Base-by-base conservation (phyloP, 2,888 invertebrate species). In the Alloplasta piceator region DNA sequence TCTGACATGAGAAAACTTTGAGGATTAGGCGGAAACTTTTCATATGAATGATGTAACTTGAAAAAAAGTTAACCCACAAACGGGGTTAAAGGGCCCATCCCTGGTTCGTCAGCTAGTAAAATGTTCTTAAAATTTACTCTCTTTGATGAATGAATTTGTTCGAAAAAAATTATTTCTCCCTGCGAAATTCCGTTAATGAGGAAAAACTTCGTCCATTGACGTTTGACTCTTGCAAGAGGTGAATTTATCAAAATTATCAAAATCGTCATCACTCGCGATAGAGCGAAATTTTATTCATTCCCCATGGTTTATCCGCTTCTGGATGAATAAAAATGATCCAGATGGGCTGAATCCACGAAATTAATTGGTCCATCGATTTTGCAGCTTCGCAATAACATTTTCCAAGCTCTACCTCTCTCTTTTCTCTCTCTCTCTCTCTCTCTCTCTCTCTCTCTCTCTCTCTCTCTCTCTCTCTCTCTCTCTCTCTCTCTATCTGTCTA, bases 191-290 rank as follows among this genome's bases (percentile, higher is more conserved):
- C 1, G 26, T 26, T 26, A 26, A 26, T 26, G 26, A 26, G 26
- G 3, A 26, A 26, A 26, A 12, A 48, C 48, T 48, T 3, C 48
- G n/a, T 48, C 10, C 9, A 48, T 48, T 5, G 48, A n/a, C 48
- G 48, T 70, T 41, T 58, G 43, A 36, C 61, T 56, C 41, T 63
- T 26, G 26, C 26, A 26, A 26, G 16, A 52, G 48, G 26, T 71
- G 56, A 73, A 78, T 81, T 81, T 74, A 78, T 81, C 74, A 77
- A 67, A 80, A 80, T 77, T 63, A 80, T 55, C n/a, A n/a, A n/a
- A n/a, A n/a, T n/a, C 76, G 61, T 39, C 61, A 39, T 50, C 36
- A 58, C 43, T 52, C 26, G 76, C 76, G 55, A 63, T 26, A 43
- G 76, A 70, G 46, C 46, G 26, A 68, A 58, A 75, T 67, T 78